Percentiles rank a stretch among this genome's conserved stretches.
Evolutionary conservation across 2,113 vertebrate genomes (phyloP).

Genomic region (Oxyruncus cristatus): DNA sequence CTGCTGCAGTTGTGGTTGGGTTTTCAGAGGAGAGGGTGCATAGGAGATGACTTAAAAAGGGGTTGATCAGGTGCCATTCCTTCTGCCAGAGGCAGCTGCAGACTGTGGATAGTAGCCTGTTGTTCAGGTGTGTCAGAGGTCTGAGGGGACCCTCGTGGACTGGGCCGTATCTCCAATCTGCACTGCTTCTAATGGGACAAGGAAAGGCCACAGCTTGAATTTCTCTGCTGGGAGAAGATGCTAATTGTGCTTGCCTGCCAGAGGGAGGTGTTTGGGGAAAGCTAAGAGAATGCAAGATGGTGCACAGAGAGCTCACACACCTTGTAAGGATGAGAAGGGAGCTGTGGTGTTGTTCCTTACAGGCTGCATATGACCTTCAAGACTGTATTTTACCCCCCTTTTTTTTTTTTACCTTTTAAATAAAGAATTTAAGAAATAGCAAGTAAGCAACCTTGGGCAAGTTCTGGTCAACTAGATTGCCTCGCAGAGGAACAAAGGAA

Average conservation of each 20-base stretch:
- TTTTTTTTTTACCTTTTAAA: not conserved
- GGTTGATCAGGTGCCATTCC: not conserved
- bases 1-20: not conserved
- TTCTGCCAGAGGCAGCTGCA: not conserved
- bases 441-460: not conserved
- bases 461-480: not conserved
- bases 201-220: not conserved
- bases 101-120: not conserved
- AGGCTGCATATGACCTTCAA: not conserved
- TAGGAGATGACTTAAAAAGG: not conserved
- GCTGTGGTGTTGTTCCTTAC: not conserved
- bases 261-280: not conserved
- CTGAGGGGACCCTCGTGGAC: accelerated
- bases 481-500: not conserved
- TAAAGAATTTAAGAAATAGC: not conserved
- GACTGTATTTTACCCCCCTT: not conserved
- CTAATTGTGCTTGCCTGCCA: accelerated
- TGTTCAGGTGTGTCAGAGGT: not conserved
- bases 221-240: not conserved
- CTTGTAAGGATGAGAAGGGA: not conserved
- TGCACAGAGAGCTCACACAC: not conserved
- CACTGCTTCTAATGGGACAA: not conserved
- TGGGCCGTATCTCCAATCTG: not conserved
- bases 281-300: not conserved
- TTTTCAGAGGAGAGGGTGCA: not conserved